Evolutionary conservation across 2,113 vertebrate species (phyloP), one percentile per base, ranked within the genome.

Genomic region (Strix uralensis): DNA sequence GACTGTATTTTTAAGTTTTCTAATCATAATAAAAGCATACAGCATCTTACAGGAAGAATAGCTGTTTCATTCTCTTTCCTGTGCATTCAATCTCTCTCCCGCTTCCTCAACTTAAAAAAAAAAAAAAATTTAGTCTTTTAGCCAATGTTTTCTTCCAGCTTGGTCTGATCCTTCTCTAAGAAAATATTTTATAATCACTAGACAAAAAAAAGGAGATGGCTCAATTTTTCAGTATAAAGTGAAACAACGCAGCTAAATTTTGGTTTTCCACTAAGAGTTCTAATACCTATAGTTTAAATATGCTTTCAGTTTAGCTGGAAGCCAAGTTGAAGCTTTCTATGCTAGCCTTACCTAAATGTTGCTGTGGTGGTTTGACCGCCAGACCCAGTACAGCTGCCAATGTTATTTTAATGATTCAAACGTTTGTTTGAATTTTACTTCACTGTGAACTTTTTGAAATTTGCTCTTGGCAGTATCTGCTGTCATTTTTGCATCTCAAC

Each of bases 81-180:
- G 59, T 80, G n/a, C 15, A 77, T 59, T 83, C 11, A 46, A 42
- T 69, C 23, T 49, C 38, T 27, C 15, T 69, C 8, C n/a, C 1
- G 5, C 6, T n/a, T 75, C 32, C 26, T 71, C 0, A 0, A 2
- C 8, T 62, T 11, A 51, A 77, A 74, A 51, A 51, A 44, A 67
- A 27, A 54, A 21, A 46, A 46, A 34, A 47, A 47, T 47, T 49
- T 49, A 47, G 11, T 8, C 6, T 38, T 70, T 79, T 58, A 79
- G 30, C 7, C 12, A 15, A 5, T 23, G 84, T 82, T 79, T 81
- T 11, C 5, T 42, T 32, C 29, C 22, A 75, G 15, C 8, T 63
- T 86, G 13, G 34, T 62, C 57, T 77, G 34, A 55, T 69, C 32
- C 47, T 78, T 84, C 54, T 85, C 38, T 65, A 77, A 63, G 29